Conservation (phyloP, 2,113 vertebrate species). For the Cebus imitator region DNA sequence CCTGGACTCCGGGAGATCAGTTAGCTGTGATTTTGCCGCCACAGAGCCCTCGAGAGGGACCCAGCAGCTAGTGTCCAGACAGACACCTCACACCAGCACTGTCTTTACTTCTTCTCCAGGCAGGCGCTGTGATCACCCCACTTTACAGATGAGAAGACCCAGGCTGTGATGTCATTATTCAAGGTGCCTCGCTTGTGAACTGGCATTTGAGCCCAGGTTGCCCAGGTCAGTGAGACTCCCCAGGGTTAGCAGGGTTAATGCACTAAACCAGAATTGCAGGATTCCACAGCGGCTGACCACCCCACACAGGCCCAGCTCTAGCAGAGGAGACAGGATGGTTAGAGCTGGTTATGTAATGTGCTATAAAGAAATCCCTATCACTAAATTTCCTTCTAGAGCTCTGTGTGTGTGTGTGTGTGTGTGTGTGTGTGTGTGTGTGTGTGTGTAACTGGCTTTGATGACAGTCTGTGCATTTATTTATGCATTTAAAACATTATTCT, state of each 20-base stretch:
- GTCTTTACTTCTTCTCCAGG: not conserved
- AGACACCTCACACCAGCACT: not conserved
- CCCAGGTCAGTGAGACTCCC: too few relatives aligned
- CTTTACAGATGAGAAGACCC: not conserved
- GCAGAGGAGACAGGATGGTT: accelerated
- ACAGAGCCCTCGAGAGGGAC: not conserved
- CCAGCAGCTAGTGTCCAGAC: not conserved
- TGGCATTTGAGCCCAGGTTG: not conserved
- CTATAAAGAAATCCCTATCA: not conserved
- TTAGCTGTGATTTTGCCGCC: not conserved
- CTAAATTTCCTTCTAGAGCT: not conserved
- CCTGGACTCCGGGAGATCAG: not conserved
- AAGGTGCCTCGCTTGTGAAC: not conserved
- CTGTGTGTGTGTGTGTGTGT: too few relatives aligned
- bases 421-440: too few relatives aligned
- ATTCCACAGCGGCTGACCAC: not conserved
- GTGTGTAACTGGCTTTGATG: too few relatives aligned
- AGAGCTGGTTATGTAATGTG: not conserved
- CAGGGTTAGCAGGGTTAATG: not conserved
- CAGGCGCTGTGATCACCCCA: not conserved
- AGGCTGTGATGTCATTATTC: not conserved
- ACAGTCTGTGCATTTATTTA: not conserved
- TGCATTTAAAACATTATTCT: not conserved
- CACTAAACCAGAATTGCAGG: too few relatives aligned
- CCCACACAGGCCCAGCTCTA: not conserved